These are phyloP conservation scores for Poeciliopsis prolifica DNA, from an alignment of 2,113 vertebrate species.

Conservation along the genomic window DNA sequence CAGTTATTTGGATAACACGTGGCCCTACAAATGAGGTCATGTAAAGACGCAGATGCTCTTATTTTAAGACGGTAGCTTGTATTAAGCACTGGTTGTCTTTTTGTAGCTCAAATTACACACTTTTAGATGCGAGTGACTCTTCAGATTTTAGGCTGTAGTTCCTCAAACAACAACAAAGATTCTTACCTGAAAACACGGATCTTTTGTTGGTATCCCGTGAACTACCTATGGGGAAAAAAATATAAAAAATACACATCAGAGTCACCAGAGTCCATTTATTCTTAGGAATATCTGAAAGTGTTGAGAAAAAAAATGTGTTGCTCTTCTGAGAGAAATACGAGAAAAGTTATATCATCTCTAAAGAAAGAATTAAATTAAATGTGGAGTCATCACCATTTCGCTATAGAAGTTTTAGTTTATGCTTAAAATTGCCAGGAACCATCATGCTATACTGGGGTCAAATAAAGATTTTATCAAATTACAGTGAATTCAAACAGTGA, in stretches of 20 bases:
- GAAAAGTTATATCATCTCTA: neutral
- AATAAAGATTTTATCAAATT: no score
- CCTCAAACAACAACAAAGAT: neutral
- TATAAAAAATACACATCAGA: slow-evolving; percentile 32
- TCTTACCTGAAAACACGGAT: slow-evolving; percentile 83
- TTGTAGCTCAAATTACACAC: neutral
- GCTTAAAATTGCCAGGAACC: no score
- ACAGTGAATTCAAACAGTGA: no score
- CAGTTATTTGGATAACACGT: slow-evolving; percentile 55
- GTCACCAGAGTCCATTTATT: neutral
- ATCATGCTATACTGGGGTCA: no score
- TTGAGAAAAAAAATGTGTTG: neutral
- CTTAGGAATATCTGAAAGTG: neutral
- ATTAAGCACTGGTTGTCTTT: slow-evolving; percentile 8
- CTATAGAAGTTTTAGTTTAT: no score
- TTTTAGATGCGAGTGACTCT: neutral
- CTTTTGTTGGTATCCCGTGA: slow-evolving; percentile 76
- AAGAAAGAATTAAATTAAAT: no score
- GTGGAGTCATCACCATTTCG: no score
- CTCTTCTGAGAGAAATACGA: neutral
- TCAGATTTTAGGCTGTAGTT: neutral
- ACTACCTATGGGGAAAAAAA: slow-evolving; percentile 51
- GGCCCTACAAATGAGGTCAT: slow-evolving; percentile 67
- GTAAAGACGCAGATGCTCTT: slow-evolving; percentile 51
- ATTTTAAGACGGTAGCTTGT: slow-evolving; percentile 26